Base-by-base conservation (phyloP, 2,797 vertebrate species). In the Rachycentron canadum region DNA sequence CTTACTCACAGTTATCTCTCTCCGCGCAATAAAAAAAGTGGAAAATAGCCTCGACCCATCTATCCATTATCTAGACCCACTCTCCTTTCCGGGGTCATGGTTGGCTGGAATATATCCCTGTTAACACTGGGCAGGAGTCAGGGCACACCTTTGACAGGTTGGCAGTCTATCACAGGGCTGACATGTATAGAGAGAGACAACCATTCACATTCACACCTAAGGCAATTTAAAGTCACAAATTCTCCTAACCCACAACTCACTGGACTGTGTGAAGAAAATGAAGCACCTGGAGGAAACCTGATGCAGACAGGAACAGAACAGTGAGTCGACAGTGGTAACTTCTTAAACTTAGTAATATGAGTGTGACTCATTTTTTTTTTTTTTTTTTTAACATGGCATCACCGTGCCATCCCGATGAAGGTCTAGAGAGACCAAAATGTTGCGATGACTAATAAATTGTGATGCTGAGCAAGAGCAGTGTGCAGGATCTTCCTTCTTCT, bases 11-110 rank as follows among this genome's bases (percentile, higher is more conserved):
- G 34, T 9, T 23, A 45, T 3, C n/a, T 40, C 7, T 21, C 47
- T 34, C n/a, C n/a, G n/a, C n/a, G 21, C 25, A 49, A 23, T 40
- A 23, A 57, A 26, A 69, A 76, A 61, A 23, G 26, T 55, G 4
- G 1, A 59, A 59, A 58, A 36, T 3, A 30, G 38, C 53, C 45
- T 14, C 30, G n/a, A 25, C 60, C 26, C 19, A 65, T 71, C 16
- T 1, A 17, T 11, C 45, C n/a, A 56, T 74, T 66, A 52, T 52
- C 34, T 32, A 19, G 8, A 52, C 11, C 23, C 10, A n/a, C 5
- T 34, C 32, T 64, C 8, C 23, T 41, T 17, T 40, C 25, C 40
- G n/a, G 13, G 14, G 9, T 28, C 14, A 21, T 6, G 4, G n/a
- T 5, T 43, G 7, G 25, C 25, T n/a, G 19, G 23, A 23, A 16